Base-by-base conservation (phyloP, 1,140 invertebrate genomes). In the Triops cancriformis region DNA sequence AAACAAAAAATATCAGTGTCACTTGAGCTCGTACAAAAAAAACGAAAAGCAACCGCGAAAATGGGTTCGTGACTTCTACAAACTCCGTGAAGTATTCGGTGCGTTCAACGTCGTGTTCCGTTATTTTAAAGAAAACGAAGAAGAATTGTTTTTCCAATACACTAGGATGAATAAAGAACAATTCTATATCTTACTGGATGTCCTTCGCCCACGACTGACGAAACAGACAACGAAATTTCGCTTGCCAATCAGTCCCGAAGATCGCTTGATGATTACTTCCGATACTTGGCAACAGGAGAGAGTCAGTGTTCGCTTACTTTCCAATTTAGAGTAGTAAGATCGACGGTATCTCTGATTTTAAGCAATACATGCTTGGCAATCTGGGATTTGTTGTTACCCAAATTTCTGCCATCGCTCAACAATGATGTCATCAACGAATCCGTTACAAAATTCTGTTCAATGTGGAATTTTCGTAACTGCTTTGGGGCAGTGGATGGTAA, bases 391-490 rank as follows among this genome's bases (percentile, higher is more conserved):
- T n/a, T n/a, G n/a, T 23, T 77, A 80, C 81, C 80, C 26, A 45
- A 74, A 11, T 81, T 80, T 77, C 76, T 83, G 75, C 79, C 81
- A 77, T n/a, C 37, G n/a, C 78, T 76, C 6, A 74, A 37, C 12
- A 73, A 26, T 12, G 74, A 81, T 72, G 73, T 78, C 73, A 82
- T 80, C 80, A 79, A 76, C 72, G 75, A 80, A 18, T 79, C 79
- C 73, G 80, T 77, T 73, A 72, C 77, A 42, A 79, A 41, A 18
- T 82, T 82, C 72, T 41, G 74, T 42, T 41, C 73, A n/a, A 78
- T 74, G n/a, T 81, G 80, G 81, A 78, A 82, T 31, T 81, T 82
- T 73, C n/a, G n/a, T n/a, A n/a, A n/a, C n/a, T n/a, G n/a, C n/a
- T 81, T 0, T 82, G 82, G n/a, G n/a, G n/a, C n/a, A n/a, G n/a